Percentiles rank a stretch among this genome's conserved stretches.
phyloP scores from a whole-genome alignment of 2,888 invertebrate species.

The Sinodicranocentrus sp. region DNA sequence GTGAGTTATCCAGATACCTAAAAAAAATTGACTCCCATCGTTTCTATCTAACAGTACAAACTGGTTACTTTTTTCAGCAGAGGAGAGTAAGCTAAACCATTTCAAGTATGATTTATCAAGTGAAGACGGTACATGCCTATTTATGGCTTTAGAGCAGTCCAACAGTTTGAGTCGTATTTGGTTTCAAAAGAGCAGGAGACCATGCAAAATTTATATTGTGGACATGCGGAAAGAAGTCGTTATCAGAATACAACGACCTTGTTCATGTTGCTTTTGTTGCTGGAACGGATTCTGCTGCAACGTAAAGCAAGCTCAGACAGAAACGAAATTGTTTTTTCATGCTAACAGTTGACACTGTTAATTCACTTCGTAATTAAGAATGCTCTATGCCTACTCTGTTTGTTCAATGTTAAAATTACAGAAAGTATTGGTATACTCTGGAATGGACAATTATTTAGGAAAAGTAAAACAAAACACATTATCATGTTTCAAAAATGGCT shows the following conservation, averaged over 20 bases:
- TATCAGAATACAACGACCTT: neutral
- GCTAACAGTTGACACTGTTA: neutral
- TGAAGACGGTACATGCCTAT: neutral
- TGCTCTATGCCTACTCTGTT: neutral
- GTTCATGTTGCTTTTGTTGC: slow-evolving; percentile 1
- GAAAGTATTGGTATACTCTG: slow-evolving; percentile 1
- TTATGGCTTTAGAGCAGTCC: neutral
- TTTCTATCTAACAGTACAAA: neutral
- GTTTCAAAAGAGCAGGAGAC: slow-evolving; percentile 3
- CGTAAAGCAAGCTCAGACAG: neutral
- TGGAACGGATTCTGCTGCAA: slow-evolving; percentile 14
- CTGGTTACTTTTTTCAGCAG: neutral
- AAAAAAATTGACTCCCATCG: neutral
- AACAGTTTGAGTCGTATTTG: neutral
- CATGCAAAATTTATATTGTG: slow-evolving; percentile 6
- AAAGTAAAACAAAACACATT: neutral
- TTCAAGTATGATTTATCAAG: slow-evolving; percentile 1
- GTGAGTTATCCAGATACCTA: too few species aligned
- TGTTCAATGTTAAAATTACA: neutral
- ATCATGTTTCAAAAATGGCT: neutral
- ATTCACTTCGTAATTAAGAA: neutral
- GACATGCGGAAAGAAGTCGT: neutral
- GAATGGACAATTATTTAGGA: neutral
- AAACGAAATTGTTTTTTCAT: neutral
- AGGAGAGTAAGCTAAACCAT: neutral